Conservation (phyloP, 2,888 invertebrate genomes). For the Pasiphila rectangulata region DNA sequence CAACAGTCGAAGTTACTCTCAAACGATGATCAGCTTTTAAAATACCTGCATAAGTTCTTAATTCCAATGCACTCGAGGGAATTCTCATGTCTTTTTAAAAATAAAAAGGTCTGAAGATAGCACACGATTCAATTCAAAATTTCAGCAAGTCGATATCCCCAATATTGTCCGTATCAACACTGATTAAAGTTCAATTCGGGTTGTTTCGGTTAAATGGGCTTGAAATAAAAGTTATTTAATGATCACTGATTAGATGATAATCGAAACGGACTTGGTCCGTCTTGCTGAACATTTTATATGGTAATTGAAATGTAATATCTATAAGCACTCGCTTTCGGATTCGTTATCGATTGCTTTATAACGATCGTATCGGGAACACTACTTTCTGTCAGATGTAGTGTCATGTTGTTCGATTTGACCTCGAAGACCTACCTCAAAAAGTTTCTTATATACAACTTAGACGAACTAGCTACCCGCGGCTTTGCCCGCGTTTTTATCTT, state of each 20-base stretch:
- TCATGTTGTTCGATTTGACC: slow-evolving; percentile 26
- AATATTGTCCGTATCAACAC: slow-evolving; percentile 50
- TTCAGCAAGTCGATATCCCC: slow-evolving; percentile 42
- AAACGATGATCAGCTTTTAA: slow-evolving; percentile 41
- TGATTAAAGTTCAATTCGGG: slow-evolving; percentile 44
- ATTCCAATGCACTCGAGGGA: slow-evolving; percentile 40
- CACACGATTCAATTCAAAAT: slow-evolving; percentile 62
- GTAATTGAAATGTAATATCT: slow-evolving; percentile 79
- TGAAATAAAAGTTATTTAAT: slow-evolving; percentile 75
- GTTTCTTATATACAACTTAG: too few relatives aligned
- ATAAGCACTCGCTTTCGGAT: slow-evolving; percentile 66
- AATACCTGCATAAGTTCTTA: slow-evolving; percentile 43
- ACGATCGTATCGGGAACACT: slow-evolving; percentile 45
- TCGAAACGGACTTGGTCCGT: slow-evolving; percentile 61
- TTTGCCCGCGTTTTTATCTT: too few relatives aligned
- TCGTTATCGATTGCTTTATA: slow-evolving; percentile 66
- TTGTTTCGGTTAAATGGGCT: slow-evolving; percentile 47
- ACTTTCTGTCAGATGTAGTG: slow-evolving; percentile 41
- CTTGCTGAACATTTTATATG: slow-evolving; percentile 75
- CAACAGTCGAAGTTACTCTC: slow-evolving; percentile 31
- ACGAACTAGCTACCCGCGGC: too few relatives aligned
- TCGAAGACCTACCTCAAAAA: not conserved
- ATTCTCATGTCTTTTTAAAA: slow-evolving; percentile 53
- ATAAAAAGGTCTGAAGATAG: slow-evolving; percentile 63
- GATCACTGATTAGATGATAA: slow-evolving; percentile 80